Base-by-base conservation (phyloP, 2,888 invertebrate species). In the Dromius quadrimaculatus region DNA sequence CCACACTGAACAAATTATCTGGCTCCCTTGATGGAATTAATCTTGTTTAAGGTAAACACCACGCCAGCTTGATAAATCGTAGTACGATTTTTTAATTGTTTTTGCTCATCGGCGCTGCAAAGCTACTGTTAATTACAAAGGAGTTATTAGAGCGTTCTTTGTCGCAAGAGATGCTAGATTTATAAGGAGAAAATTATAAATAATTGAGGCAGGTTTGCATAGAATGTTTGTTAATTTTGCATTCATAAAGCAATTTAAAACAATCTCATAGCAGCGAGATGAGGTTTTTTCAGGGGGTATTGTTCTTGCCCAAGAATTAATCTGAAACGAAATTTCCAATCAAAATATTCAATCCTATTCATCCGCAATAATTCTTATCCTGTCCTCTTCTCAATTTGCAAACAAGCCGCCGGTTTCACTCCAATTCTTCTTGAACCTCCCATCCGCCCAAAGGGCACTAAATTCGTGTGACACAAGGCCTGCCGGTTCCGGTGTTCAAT, bases 1-100 rank as follows among this genome's bases (percentile, higher is more conserved):
- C 47, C n/a, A 4, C 47, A 47, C 1, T 15, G 41, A 41, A 41
- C 41, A 41, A 41, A 41, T 41, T 41, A 15, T 41, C 15, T 6
- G 6, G 13, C 11, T 41, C 11, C 41, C 15, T 41, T 41, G 41
- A 41, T 54, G 32, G 50, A 66, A 66, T 66, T 54, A 54, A 66
- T 66, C 66, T 66, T 66, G 54, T 66, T 66, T 66, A 66, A 66
- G 54, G 54, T 66, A 66, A 66, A 66, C 66, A 66, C 17, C 15
- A 17, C 54, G 45, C 22, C 66, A 41, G 17, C 13, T 36, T 38
- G 57, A 66, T 66, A 54, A 66, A 66, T 66, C 38, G 54, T 5
- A 45, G 8, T 20, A 36, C 20, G 34, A 20, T 54, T 66, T 66
- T 66, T 66, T 66, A 66, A 66, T 66, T 66, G 66, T 66, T 66